Base-by-base conservation (phyloP, 2,888 invertebrate genomes). In the Scaptomyza tumidula region DNA sequence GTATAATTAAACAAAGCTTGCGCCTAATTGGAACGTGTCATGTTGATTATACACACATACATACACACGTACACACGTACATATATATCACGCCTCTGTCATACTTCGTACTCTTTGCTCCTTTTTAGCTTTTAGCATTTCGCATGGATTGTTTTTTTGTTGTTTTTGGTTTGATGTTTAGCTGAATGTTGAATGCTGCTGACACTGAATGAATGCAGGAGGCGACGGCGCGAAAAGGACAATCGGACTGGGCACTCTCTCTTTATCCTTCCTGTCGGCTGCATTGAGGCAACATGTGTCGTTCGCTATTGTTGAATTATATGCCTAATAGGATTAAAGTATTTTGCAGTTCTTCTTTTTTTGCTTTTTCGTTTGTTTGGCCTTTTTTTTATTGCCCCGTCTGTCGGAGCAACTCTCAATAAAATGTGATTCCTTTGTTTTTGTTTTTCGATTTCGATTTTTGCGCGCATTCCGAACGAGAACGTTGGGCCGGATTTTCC, bases 281-380 rank as follows among this genome's bases (percentile, higher is more conserved):
- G 78, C 78, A 71, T 76, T 68, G 80, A 41, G 74, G 74, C 86
- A 88, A 90, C 90, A 90, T 90, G 90, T 90, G 90, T 89, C 90
- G 89, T 71, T 89, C n/a, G 90, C 89, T 90, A 89, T 91, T 90
- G 89, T 89, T 90, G 91, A 90, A 90, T 91, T 91, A 90, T 91
- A 88, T 83, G 80, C 84, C 85, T 90, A 90, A 90, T 90, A 90
- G 91, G 90, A 90, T 90, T 90, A 90, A 89, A 89, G 90, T 83
- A 86, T 90, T 90, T 89, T 89, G 72, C 88, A 85, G 86, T 86
- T 83, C 68, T 71, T 86, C 71, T 85, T 66, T 31, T 48, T 19
- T 33, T 48, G 2, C 9, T 33, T 6, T 14, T 14, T 10, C 7
- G 31, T n/a, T 9, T 46, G 45, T 37, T 39, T 45, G 70, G 68